Conservation (phyloP, 2,888 invertebrate species). For the Phasia obesa region DNA sequence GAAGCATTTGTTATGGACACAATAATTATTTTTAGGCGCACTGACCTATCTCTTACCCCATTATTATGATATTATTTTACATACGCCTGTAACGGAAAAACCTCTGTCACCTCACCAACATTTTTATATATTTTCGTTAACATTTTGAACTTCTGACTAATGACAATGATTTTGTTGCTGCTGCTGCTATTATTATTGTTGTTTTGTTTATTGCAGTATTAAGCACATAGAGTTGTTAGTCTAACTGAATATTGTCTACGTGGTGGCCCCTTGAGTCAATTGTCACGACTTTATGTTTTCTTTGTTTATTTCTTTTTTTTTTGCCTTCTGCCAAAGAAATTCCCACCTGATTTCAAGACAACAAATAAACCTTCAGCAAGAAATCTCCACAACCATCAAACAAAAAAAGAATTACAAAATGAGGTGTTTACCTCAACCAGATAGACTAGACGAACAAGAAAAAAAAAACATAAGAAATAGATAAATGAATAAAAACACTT, state of each 20-base stretch:
- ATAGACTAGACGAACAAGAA: conserved; percentile 15
- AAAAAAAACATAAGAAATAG: not conserved
- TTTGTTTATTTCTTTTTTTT: not conserved
- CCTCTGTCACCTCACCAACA: not conserved
- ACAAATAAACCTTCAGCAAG: conserved; percentile 48
- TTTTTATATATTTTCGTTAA: not conserved
- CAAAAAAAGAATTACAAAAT: conserved; percentile 4
- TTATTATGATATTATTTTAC: too few species aligned
- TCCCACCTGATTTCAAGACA: conserved; percentile 68
- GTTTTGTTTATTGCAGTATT: conserved; percentile 30
- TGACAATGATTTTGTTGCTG: conserved; percentile 54
- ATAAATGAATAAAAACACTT: conserved; percentile 26
- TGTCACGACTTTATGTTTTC: conserved; percentile 56
- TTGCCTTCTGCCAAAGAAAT: conserved; percentile 59
- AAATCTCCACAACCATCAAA: conserved; percentile 40
- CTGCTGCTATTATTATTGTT: conserved; percentile 13
- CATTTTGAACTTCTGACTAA: conserved; percentile 62
- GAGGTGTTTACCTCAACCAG: conserved; percentile 41
- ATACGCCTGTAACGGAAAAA: too few species aligned
- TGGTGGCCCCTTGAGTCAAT: conserved; percentile 65
- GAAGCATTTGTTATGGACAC: too few species aligned
- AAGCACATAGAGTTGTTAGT: conserved; percentile 51
- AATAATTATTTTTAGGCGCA: too few species aligned
- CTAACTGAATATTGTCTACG: conserved; percentile 39
- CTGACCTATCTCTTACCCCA: too few species aligned